phyloP scores from a whole-genome alignment of 2,797 vertebrate species.

The Sebastes cheni region DNA sequence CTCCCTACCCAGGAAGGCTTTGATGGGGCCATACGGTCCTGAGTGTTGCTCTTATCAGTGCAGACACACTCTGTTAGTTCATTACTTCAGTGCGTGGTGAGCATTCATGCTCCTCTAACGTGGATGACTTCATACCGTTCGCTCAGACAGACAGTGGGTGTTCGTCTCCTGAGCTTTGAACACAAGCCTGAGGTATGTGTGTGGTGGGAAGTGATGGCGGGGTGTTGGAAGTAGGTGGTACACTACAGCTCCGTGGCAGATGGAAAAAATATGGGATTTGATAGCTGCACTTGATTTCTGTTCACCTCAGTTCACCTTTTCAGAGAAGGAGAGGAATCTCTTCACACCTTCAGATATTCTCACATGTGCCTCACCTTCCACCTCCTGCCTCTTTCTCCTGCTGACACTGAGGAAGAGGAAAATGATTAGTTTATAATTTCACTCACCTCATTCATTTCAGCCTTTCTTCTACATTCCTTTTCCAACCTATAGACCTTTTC shows the following conservation, averaged over 20 bases:
- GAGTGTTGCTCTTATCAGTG: conserved; percentile 37
- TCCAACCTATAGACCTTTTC: not conserved
- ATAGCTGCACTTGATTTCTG: conserved; percentile 2
- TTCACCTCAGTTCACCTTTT: conserved; percentile 27
- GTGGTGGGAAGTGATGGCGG: conserved; percentile 44
- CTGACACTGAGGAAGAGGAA: conserved; percentile 3
- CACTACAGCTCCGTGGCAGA: not conserved
- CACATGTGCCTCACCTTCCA: conserved; percentile 28
- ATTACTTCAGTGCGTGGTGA: conserved; percentile 3
- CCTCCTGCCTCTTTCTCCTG: not conserved
- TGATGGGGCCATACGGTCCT: conserved; percentile 33
- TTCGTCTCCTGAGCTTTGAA: conserved; percentile 51
- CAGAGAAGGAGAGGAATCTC: not conserved
- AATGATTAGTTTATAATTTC: conserved; percentile 22
- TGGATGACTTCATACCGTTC: conserved; percentile 55
- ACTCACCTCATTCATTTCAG: not conserved
- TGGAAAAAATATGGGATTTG: not conserved
- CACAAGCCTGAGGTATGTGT: conserved; percentile 35
- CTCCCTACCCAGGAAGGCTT: conserved; percentile 34
- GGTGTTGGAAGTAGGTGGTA: conserved; percentile 23
- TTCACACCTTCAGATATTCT: not conserved
- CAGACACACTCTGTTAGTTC: conserved; percentile 27
- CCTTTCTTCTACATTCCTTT: not conserved
- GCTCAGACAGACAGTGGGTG: conserved; percentile 57
- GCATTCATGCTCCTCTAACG: not conserved